Evolutionary conservation across 2,888 invertebrate species (phyloP).

Genomic region (Bembecia ichneumoniformis): DNA sequence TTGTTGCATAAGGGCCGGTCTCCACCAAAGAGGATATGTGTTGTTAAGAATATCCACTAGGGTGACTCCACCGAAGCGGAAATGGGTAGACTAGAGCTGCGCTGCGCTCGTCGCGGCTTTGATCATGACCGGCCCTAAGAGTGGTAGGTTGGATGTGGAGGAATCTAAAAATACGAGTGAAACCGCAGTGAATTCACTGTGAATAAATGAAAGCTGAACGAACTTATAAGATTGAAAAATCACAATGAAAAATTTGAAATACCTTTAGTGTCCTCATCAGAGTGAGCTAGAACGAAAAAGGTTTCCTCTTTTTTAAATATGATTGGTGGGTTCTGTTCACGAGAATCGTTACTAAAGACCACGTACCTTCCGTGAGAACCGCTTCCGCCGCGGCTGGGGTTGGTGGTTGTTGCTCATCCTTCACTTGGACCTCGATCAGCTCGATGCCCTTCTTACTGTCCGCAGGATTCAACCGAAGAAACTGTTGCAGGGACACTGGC

Average conservation of each 20-base stretch:
- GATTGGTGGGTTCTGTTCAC: not conserved
- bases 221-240: too few relatives aligned
- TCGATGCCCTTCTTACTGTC: constrained; percentile 24
- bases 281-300: not conserved
- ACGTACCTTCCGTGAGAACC: constrained; percentile 37
- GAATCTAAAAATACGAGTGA: too few relatives aligned
- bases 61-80: too few relatives aligned
- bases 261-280: not conserved
- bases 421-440: constrained; percentile 25
- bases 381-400: constrained; percentile 29
- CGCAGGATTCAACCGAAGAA: constrained; percentile 45
- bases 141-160: too few relatives aligned
- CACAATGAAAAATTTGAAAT: not conserved
- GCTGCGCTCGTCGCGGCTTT: too few relatives aligned
- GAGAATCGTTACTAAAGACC: not conserved
- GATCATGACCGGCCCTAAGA: too few relatives aligned
- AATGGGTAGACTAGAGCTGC: too few relatives aligned
- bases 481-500: constrained; percentile 58
- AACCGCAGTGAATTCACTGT: too few relatives aligned
- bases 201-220: too few relatives aligned
- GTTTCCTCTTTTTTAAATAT: not conserved
- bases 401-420: constrained; percentile 19
- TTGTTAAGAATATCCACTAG: too few relatives aligned
- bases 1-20: too few relatives aligned
- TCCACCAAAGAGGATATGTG: too few relatives aligned